These are phyloP conservation scores for Nylanderia fulva DNA, from an alignment of 1,140 invertebrate species.

Conservation along the genomic window DNA sequence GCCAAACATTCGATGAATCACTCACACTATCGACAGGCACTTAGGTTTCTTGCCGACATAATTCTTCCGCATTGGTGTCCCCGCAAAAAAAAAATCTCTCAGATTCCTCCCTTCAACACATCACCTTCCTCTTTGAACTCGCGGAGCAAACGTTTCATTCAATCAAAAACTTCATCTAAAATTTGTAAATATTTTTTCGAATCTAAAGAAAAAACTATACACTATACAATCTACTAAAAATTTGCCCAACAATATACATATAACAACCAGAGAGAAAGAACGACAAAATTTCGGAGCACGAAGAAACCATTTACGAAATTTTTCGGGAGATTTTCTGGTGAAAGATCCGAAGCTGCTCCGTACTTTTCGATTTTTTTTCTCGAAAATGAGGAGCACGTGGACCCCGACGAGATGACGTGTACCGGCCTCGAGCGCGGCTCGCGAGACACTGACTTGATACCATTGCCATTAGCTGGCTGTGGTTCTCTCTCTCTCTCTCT, in stretches of 20 bases:
- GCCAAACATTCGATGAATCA: slow-evolving; percentile 46
- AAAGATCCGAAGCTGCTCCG: background rate
- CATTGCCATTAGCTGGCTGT: slow-evolving; percentile 82
- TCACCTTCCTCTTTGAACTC: background rate
- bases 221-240: background rate
- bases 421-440: slow-evolving; percentile 81
- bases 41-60: slow-evolving; percentile 19
- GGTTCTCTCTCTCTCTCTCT: slow-evolving; percentile 63
- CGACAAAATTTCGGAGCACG: background rate
- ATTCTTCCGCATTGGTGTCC: background rate
- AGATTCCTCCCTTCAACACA: background rate
- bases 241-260: background rate
- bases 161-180: background rate
- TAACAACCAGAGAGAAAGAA: background rate
- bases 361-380: slow-evolving; percentile 1
- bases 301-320: background rate
- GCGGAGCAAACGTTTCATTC: too few species aligned
- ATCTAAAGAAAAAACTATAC: background rate
- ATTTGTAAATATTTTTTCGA: background rate
- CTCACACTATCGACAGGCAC: slow-evolving; percentile 22
- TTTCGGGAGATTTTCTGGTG: background rate
- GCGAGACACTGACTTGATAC: slow-evolving; percentile 84
- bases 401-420: slow-evolving; percentile 57
- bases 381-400: too few species aligned
- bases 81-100: slow-evolving; percentile 8